Evolutionary conservation across 1,140 invertebrate species (phyloP), one percentile per base, ranked within the genome.

Genomic region (Cylas formicarius): DNA sequence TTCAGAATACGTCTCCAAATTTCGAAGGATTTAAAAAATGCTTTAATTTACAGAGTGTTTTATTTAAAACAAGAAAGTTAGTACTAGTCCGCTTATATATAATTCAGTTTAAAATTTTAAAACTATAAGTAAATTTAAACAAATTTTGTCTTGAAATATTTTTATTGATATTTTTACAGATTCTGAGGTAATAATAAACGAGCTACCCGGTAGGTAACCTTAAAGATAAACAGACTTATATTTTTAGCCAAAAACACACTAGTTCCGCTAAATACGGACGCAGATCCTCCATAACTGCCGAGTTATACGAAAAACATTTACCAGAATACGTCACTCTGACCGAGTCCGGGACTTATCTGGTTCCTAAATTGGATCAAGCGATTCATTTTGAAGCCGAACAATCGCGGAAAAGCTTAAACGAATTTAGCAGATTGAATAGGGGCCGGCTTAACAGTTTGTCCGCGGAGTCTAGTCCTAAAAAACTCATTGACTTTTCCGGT

Each of bases 391-490:
- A 57, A 34, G 23, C 61, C 26, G 60, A 62, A 33, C 55, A 57
- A 33, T 61, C 53, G 9, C 61, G 60, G 60, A 50, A 50, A 26
- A 57, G 60, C 24, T 31, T 62, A 8, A 55, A 33, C 41, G 16
- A 49, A 6, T 63, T 63, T 32, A 46, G 58, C 40, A 50, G 60
- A 32, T 56, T 48, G 0, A 58, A 63, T 33, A 60, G 55, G 28
- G 61, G 61, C 8, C 39, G 61, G 26, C 28, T 63, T 22, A 53
- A 59, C 37, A 58, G 52, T 51, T 16, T 42, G 13, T 24, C 24
- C 13, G 2, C 33, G n/a, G n/a, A n/a, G n/a, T n/a, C n/a, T n/a
- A n/a, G n/a, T n/a, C n/a, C n/a, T n/a, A n/a, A n/a, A n/a, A n/a
- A n/a, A n/a, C n/a, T n/a, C n/a, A n/a, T n/a, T n/a, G 27, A 11